Evolutionary conservation across 2,888 invertebrate genomes (phyloP).

Genomic region (Thalpophila matura): DNA sequence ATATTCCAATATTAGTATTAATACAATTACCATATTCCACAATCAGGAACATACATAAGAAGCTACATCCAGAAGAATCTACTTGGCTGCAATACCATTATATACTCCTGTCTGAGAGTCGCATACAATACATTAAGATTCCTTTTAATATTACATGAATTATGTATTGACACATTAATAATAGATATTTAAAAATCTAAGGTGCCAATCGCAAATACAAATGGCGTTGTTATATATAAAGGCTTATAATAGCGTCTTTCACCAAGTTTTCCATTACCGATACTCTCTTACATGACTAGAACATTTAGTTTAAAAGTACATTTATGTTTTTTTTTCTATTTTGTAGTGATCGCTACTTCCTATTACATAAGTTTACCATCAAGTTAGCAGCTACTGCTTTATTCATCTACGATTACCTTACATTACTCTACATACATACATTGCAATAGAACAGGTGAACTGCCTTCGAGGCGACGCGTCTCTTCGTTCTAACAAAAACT

Average conservation of each 20-base stretch:
- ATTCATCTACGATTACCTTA: slow-evolving; percentile 84
- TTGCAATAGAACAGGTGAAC: slow-evolving; percentile 79
- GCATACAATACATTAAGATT: slow-evolving; percentile 83
- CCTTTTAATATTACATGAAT: slow-evolving; percentile 79
- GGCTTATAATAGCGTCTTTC: slow-evolving; percentile 90
- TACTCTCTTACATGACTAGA: slow-evolving; percentile 86
- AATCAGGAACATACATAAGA: slow-evolving; percentile 83
- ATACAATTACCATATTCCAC: slow-evolving; percentile 83
- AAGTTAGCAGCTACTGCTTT: slow-evolving; percentile 85
- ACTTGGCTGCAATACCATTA: slow-evolving; percentile 87
- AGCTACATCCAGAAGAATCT: slow-evolving; percentile 87
- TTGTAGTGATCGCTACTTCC: slow-evolving; percentile 83
- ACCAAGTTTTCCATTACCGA: slow-evolving; percentile 88
- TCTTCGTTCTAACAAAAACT: slow-evolving; percentile 65
- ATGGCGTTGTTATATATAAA: slow-evolving; percentile 83
- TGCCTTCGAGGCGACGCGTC: slow-evolving; percentile 76
- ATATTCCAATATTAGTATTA: slow-evolving; percentile 87
- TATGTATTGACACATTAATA: slow-evolving; percentile 83
- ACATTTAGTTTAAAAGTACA: slow-evolving; percentile 85
- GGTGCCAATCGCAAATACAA: slow-evolving; percentile 89
- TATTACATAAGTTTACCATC: slow-evolving; percentile 91
- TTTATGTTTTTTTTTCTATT: slow-evolving; percentile 83
- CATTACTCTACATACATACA: slow-evolving; percentile 91
- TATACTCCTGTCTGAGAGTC: slow-evolving; percentile 84
- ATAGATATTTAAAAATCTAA: slow-evolving; percentile 84